Percentiles rank a stretch among this genome's conserved stretches.
Evolutionary conservation across 1,140 invertebrate species (phyloP).

Genomic region (Glossosoma conforme): DNA sequence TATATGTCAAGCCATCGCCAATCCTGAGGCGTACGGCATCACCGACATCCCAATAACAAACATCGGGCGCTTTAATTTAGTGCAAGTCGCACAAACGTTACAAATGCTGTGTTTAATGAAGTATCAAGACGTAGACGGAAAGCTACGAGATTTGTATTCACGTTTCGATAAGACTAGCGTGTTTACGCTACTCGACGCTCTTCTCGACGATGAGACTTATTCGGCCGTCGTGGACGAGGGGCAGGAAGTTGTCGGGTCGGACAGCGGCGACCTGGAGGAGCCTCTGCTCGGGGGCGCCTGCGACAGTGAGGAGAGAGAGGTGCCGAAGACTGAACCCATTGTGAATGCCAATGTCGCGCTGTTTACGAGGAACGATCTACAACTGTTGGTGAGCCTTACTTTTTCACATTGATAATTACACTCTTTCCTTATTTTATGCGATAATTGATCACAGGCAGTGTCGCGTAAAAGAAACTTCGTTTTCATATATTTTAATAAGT

Average conservation of each 20-base stretch:
- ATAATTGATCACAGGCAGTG: too few relatives aligned
- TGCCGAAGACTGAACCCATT: slow-evolving; percentile 19
- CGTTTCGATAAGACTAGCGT: slow-evolving; percentile 74
- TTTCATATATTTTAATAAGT: too few relatives aligned
- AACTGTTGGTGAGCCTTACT: slow-evolving; percentile 25
- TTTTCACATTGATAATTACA: too few relatives aligned
- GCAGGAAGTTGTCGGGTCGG: slow-evolving; percentile 50
- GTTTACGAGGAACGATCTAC: slow-evolving; percentile 27
- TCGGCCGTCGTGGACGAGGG: slow-evolving; percentile 15
- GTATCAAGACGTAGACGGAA: slow-evolving; percentile 59
- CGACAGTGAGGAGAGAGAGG: slow-evolving; percentile 12
- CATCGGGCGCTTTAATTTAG: slow-evolving; percentile 87
- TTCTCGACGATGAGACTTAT: slow-evolving; percentile 54
- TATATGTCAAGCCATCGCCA: slow-evolving; percentile 93
- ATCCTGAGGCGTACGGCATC: slow-evolving; percentile 94
- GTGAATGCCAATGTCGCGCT: slow-evolving; percentile 25
- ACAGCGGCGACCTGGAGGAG: slow-evolving; percentile 51
- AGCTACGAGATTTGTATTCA: slow-evolving; percentile 60
- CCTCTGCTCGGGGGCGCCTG: slow-evolving; percentile 33
- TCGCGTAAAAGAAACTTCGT: too few relatives aligned
- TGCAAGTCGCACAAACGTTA: slow-evolving; percentile 86
- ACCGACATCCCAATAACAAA: slow-evolving; percentile 90
- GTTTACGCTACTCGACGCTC: slow-evolving; percentile 65
- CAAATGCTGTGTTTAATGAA: slow-evolving; percentile 84
- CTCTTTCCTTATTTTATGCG: too few relatives aligned